Conservation (phyloP, 2,888 invertebrate species). For the Philereme vetulata region DNA sequence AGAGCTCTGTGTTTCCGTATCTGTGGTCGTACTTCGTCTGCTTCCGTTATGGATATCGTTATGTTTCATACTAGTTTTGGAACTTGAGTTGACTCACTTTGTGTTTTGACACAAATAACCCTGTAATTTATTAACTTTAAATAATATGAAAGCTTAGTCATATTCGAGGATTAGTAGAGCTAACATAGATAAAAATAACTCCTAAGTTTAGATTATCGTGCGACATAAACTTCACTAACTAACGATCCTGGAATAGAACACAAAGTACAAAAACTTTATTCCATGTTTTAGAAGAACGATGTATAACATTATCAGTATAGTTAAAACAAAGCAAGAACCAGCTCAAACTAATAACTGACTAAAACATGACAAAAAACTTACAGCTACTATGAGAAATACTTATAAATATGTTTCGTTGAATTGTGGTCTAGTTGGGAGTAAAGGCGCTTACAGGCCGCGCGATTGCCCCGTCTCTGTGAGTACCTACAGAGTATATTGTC, state of each 20-base stretch:
- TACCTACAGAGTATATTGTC: constrained; percentile 61
- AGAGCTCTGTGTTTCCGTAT: constrained; percentile 53
- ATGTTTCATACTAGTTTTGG: constrained; percentile 5
- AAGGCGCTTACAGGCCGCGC: constrained; percentile 69
- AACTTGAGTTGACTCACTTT: background rate
- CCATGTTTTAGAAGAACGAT: too few relatives aligned
- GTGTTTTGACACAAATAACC: background rate
- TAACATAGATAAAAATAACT: too few relatives aligned
- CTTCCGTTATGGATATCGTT: constrained; percentile 29
- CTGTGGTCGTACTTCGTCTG: constrained; percentile 35
- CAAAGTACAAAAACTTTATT: too few relatives aligned
- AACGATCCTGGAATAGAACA: too few relatives aligned
- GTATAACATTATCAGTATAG: background rate
- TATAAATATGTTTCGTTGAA: constrained; percentile 28
- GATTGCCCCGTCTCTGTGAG: constrained; percentile 63
- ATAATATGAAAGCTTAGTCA: too few relatives aligned
- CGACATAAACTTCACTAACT: too few relatives aligned
- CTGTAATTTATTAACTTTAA: too few relatives aligned
- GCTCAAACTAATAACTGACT: background rate
- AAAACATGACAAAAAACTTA: constrained; percentile 7
- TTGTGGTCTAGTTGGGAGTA: constrained; percentile 39
- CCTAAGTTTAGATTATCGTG: too few relatives aligned
- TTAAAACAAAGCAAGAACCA: background rate
- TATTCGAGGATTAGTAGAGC: too few relatives aligned
- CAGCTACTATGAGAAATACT: constrained; percentile 17